Evolutionary conservation across 2,113 vertebrate species (phyloP).

Genomic region (Dromaius novaehollandiae): DNA sequence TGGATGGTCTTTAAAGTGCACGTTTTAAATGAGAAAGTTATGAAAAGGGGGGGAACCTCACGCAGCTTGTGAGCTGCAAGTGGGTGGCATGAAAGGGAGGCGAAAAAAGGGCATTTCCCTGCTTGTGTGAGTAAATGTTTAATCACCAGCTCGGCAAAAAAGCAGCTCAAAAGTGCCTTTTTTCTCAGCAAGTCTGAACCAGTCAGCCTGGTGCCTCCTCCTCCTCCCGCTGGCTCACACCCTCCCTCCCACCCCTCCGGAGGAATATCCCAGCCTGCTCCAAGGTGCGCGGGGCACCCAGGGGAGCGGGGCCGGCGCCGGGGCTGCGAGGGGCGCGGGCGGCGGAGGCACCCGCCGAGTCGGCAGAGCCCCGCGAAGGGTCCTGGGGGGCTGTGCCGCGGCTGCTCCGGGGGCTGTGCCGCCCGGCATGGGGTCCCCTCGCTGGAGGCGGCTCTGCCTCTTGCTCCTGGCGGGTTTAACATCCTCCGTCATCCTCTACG

Average conservation of each 20-base stretch:
- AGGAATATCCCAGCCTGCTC: slow-evolving; percentile 43
- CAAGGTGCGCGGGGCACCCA: background rate
- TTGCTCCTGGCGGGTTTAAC: slow-evolving; percentile 49
- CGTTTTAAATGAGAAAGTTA: background rate
- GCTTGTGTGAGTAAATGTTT: slow-evolving; percentile 45
- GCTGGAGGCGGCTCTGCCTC: slow-evolving; percentile 43
- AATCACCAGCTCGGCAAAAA: background rate
- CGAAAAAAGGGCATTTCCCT: background rate
- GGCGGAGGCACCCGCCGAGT: no score
- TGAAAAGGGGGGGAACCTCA: background rate
- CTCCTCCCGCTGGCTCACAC: slow-evolving; percentile 2
- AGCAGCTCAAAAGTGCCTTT: slow-evolving; percentile 36
- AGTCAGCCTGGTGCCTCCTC: slow-evolving; percentile 56
- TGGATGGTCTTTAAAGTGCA: no score
- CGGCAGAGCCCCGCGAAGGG: no score
- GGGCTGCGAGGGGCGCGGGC: no score
- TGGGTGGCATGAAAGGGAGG: background rate
- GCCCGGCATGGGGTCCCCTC: slow-evolving; percentile 59
- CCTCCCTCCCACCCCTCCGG: background rate
- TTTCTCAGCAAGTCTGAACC: slow-evolving; percentile 47
- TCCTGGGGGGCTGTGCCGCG: no score
- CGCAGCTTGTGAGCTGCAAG: background rate
- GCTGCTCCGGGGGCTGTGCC: background rate
- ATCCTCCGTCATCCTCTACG: slow-evolving; percentile 57
- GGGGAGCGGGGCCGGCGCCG: background rate